Percentiles rank a stretch among this genome's conserved stretches.
phyloP scores from a whole-genome alignment of 37 sponge, comb jelly and placozoan species.

The Petrosia ficiformis region DNA sequence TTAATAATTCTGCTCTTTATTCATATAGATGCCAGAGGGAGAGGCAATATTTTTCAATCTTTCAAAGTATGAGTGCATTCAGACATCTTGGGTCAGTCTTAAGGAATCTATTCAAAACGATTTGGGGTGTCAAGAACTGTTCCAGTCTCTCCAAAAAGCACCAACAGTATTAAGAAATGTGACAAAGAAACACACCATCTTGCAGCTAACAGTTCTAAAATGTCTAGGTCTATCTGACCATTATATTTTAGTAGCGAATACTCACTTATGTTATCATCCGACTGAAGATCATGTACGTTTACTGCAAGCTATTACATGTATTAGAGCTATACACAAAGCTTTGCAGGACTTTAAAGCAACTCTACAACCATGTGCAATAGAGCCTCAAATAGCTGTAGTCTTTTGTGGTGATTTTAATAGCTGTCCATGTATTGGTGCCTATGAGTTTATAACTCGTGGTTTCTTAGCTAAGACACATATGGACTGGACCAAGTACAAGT shows the following conservation, averaged over 20 bases:
- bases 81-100: conserved; percentile 18
- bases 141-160: conserved; percentile 1
- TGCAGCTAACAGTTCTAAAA: conserved; percentile 32
- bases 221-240: conserved; percentile 1
- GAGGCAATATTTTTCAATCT: conserved; percentile 65
- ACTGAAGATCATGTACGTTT: conserved; percentile 69
- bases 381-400: conserved; percentile 26
- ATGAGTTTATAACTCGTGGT: conserved; percentile 54
- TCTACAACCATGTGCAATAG: not conserved
- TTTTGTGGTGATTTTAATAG: conserved; percentile 88
- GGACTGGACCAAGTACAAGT: conserved; percentile 56
- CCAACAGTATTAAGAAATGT: conserved; percentile 31
- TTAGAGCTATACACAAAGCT: conserved; percentile 16
- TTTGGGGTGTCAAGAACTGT: conserved; percentile 18
- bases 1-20: not conserved
- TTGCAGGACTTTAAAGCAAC: conserved; percentile 19
- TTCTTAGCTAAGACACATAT: conserved; percentile 19
- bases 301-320: conserved; percentile 57
- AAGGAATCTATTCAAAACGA: conserved; percentile 44
- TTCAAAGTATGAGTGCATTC: conserved; percentile 46
- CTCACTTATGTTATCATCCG: conserved; percentile 80
- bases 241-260: conserved; percentile 61
- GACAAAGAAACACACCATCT: conserved; percentile 38
- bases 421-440: conserved; percentile 75
- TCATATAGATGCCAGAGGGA: conserved; percentile 67